Conservation (phyloP, 2,797 vertebrate species). For the Peromyscus melanophrys region DNA sequence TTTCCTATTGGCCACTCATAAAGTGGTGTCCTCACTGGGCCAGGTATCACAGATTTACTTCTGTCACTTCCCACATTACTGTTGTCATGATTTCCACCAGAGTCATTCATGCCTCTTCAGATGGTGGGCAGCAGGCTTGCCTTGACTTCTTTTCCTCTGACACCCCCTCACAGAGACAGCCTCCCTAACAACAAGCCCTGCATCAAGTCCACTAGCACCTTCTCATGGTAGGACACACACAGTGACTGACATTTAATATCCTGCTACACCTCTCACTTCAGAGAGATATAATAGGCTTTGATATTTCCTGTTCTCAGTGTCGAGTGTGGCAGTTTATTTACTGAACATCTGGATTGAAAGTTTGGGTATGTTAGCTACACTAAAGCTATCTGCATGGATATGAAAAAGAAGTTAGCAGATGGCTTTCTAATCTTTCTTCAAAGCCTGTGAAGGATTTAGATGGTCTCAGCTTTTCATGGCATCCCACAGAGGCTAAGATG, state of each 20-base stretch:
- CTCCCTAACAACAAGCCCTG: neutral
- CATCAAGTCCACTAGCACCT: too few species aligned
- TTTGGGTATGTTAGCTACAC: neutral
- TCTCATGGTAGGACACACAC: rapidly evolving
- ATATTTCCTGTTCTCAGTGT: conserved; percentile 27
- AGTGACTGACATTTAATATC: neutral
- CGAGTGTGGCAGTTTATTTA: neutral
- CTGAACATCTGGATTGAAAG: conserved; percentile 35
- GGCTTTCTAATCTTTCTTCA: conserved; percentile 1
- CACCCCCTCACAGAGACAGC: neutral
- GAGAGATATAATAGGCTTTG: neutral
- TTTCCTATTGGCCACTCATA: neutral
- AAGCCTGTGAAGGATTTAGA: neutral
- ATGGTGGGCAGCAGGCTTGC: neutral
- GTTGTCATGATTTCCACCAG: neutral
- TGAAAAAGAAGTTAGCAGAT: conserved; percentile 19
- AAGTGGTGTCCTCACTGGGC: neutral
- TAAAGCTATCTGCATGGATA: neutral
- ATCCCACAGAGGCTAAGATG: neutral
- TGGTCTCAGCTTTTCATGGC: neutral
- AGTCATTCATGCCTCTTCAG: neutral
- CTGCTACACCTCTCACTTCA: neutral
- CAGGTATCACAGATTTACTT: neutral
- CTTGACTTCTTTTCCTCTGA: neutral
- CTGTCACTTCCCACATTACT: neutral